Evolutionary conservation across 2,888 invertebrate genomes (phyloP).

Genomic region (Bursaphelenchus okinawaensis): DNA sequence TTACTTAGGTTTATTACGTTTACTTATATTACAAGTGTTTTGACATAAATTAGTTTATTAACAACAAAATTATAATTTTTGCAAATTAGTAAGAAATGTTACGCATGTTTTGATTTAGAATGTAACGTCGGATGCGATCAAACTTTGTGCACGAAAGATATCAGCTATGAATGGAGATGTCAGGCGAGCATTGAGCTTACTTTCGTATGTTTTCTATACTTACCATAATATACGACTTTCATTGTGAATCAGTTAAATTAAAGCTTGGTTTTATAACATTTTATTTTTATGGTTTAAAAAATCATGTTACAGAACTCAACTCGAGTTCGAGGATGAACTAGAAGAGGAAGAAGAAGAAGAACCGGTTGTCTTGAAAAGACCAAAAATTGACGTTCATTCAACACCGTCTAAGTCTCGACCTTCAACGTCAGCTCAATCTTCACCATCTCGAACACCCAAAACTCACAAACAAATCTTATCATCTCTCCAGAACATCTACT

Average conservation of each 20-base stretch:
- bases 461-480: slow-evolving; percentile 42
- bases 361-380: neutral
- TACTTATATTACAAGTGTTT: neutral
- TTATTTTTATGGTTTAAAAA: neutral
- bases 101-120: slow-evolving; percentile 18
- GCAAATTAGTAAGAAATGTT: too few relatives aligned
- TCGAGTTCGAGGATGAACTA: too few relatives aligned
- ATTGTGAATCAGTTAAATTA: neutral
- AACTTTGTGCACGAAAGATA: slow-evolving; percentile 87
- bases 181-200: slow-evolving; percentile 74
- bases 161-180: slow-evolving; percentile 90
- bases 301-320: too few relatives aligned
- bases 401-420: neutral
- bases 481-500: slow-evolving; percentile 39
- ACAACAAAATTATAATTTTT: neutral
- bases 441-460: slow-evolving; percentile 3
- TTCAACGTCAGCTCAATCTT: neutral
- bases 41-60: neutral
- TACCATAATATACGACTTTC: slow-evolving; percentile 14
- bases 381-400: neutral
- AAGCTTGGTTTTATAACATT: neutral
- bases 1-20: slow-evolving; percentile 5
- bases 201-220: slow-evolving; percentile 68
- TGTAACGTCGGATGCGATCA: slow-evolving; percentile 73
- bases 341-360: neutral